These are phyloP conservation scores for Tenualosa thibaudeaui DNA, from an alignment of 2,797 vertebrate species.

Conservation along the genomic window DNA sequence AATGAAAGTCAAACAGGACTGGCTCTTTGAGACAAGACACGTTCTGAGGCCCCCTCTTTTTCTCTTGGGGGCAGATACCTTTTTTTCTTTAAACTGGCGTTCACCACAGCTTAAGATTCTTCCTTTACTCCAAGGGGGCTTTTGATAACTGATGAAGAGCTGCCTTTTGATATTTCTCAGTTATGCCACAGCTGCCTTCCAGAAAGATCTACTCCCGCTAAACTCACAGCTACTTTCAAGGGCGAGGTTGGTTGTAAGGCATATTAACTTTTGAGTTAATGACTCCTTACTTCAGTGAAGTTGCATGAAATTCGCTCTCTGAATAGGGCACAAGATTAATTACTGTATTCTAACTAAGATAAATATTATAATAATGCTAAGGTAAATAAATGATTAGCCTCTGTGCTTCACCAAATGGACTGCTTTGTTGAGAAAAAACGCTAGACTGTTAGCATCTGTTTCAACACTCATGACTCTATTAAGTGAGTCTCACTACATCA, in stretches of 20 bases:
- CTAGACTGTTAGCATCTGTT: neutral
- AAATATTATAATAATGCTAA: neutral
- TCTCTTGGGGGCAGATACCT: neutral
- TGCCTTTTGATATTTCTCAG: neutral
- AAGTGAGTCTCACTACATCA: conserved; percentile 14
- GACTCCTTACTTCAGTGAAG: neutral
- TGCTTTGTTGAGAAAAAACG: neutral
- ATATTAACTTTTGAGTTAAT: conserved; percentile 5
- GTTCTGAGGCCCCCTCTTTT: neutral
- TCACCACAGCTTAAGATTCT: conserved; percentile 25
- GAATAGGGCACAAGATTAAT: neutral
- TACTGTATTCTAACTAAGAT: neutral
- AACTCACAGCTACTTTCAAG: neutral
- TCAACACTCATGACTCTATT: neutral
- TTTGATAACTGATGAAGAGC: conserved; percentile 13
- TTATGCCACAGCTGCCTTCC: neutral
- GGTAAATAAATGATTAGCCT: conserved; percentile 14
- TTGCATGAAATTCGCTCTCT: neutral
- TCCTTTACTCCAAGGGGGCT: neutral
- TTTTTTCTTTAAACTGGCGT: neutral
- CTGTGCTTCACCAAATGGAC: neutral
- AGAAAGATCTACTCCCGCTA: conserved; percentile 7
- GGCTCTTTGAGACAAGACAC: neutral
- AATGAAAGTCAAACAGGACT: neutral
- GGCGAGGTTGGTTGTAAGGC: neutral